Conservation (phyloP, 2,113 vertebrate genomes). For the Cyanistes caeruleus region DNA sequence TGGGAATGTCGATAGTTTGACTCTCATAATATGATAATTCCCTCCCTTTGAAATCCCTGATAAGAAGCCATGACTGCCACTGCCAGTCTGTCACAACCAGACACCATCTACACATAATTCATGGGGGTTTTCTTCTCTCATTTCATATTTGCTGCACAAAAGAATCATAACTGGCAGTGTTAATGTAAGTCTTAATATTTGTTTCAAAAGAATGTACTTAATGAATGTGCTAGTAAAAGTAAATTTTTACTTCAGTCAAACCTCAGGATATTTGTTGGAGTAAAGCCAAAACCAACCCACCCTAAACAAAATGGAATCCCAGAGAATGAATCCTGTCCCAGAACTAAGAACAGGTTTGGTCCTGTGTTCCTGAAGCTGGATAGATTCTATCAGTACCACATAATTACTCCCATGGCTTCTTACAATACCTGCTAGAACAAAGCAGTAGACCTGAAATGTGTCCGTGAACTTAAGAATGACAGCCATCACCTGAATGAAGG, state of each 20-base stretch:
- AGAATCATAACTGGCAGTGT: neutral
- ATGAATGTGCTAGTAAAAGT: neutral
- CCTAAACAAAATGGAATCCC: constrained; percentile 21
- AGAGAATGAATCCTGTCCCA: neutral
- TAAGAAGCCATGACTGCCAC: neutral
- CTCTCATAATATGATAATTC: neutral
- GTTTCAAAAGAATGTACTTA: constrained; percentile 25
- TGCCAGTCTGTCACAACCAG: neutral
- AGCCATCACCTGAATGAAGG: neutral
- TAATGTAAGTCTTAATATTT: neutral
- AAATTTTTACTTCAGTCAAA: constrained; percentile 5
- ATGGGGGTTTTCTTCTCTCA: neutral
- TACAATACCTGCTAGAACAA: neutral
- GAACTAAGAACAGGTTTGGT: constrained; percentile 28
- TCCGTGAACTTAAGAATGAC: neutral
- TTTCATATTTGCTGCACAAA: neutral
- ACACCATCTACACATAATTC: neutral
- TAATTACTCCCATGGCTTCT: neutral
- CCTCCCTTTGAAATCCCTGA: neutral
- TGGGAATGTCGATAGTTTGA: neutral
- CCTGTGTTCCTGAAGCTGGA: neutral
- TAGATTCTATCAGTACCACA: constrained; percentile 37
- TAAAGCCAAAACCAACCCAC: constrained; percentile 37
- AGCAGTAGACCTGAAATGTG: neutral
- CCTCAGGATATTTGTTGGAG: constrained; percentile 13